Evolutionary conservation across 2,113 vertebrate species (phyloP).

Genomic region (Tinamus guttatus): DNA sequence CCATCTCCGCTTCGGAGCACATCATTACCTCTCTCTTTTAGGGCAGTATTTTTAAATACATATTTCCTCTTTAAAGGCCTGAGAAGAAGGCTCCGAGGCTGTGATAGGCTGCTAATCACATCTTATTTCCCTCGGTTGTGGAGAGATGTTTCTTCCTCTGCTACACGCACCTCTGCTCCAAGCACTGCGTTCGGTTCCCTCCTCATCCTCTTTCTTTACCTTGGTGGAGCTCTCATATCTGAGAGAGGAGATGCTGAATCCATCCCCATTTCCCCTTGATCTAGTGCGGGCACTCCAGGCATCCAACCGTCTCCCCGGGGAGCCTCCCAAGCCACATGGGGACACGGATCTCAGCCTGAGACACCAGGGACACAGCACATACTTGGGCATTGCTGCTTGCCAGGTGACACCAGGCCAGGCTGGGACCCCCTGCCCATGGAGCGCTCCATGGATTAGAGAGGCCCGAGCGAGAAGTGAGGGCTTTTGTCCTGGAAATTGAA

Average conservation of each 20-base stretch:
- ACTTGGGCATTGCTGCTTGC: neutral
- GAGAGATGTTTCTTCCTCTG: neutral
- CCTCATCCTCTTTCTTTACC: neutral
- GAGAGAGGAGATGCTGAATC: rapidly evolving
- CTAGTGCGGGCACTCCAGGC: neutral
- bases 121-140: neutral
- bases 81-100: neutral
- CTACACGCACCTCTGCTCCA: neutral
- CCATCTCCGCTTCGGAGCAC: constrained; percentile 59
- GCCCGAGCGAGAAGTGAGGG: neutral
- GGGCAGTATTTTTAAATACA: constrained; percentile 16
- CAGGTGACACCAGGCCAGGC: neutral
- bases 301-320: too few species aligned
- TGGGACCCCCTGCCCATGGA: neutral
- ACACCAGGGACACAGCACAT: neutral
- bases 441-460: constrained; percentile 6
- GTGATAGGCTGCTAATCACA: neutral
- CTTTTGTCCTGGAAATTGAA: constrained; percentile 69
- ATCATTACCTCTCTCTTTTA: constrained; percentile 52
- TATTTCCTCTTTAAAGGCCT: constrained; percentile 6
- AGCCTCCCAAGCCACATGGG: too few species aligned
- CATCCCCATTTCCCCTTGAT: neutral
- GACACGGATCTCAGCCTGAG: too few species aligned
- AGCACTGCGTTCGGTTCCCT: neutral
- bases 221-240: neutral